Percentiles rank a stretch among this genome's conserved stretches.
These are phyloP conservation scores for Orchestia grillus DNA, from an alignment of 1,140 invertebrate species.

Conservation along the genomic window DNA sequence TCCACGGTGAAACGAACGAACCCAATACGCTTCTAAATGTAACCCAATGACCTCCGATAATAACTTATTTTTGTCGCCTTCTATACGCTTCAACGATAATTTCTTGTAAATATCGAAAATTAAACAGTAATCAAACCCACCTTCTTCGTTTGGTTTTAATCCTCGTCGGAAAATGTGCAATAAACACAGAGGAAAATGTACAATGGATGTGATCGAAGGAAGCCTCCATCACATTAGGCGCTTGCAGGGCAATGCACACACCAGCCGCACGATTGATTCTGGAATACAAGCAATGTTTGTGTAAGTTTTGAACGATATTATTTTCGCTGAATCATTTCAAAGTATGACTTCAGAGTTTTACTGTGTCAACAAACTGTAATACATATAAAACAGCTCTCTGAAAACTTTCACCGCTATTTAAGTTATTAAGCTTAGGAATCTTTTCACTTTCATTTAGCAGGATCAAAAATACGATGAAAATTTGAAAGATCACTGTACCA, in stretches of 20 bases:
- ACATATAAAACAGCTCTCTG: background rate
- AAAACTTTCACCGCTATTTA: background rate
- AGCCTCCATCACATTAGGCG: background rate
- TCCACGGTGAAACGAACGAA: slow-evolving; percentile 17
- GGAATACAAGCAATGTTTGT: background rate
- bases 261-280: background rate
- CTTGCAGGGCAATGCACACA: background rate
- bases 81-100: slow-evolving; percentile 31
- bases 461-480: background rate
- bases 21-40: slow-evolving; percentile 20
- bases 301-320: too few species aligned
- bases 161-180: background rate
- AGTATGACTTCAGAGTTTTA: too few species aligned
- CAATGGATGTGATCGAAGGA: too few species aligned
- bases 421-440: background rate
- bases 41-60: slow-evolving; percentile 42
- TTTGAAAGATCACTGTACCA: background rate
- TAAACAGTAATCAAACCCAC: background rate
- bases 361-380: too few species aligned
- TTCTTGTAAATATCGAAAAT: slow-evolving; percentile 45
- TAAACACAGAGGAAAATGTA: background rate
- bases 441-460: background rate
- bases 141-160: background rate
- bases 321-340: too few species aligned
- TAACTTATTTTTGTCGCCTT: slow-evolving; percentile 36